Base-by-base conservation (phyloP, 2,888 invertebrate species). In the Camptogramma bilineatum region DNA sequence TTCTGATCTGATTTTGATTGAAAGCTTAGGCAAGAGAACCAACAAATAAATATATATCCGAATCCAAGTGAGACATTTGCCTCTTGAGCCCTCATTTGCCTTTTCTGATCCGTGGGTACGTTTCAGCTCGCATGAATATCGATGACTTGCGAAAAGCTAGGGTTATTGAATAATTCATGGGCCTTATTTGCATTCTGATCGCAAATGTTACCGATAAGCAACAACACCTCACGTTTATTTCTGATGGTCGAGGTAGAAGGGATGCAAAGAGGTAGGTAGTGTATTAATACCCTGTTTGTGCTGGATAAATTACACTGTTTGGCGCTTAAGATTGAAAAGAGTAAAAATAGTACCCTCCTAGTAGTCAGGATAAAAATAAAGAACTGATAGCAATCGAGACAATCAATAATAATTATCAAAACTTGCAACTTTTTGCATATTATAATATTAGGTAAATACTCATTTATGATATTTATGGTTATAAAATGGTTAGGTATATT, bases 101-200 rank as follows among this genome's bases (percentile, higher is more conserved):
- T 61, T 52, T 21, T 51, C 54, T 54, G 58, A 62, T 54, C 53
- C 53, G 42, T 47, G 55, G 52, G 59, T 64, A 47, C 56, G 61
- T 64, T 66, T 62, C 58, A 63, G 52, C 62, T 59, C 58, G 62
- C 68, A 76, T 75, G 73, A 75, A 76, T 74, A 76, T 71, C 72
- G 72, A 76, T 73, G 69, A 73, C 68, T 73, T 63, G 72, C 61
- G 72, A 71, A 73, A 76, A 75, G 72, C 71, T 68, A 68, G 62
- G 64, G 68, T 72, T 68, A 68, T 72, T 75, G 74, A 75, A 76
- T 76, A 72, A 76, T 75, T 73, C 75, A 76, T 75, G 60, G 60
- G 21, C 42, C 17, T 60, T 62, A 72, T 76, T 76, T 74, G 72
- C 70, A 73, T 74, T 68, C 62, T 64, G 71, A 69, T 67, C 63